Evolutionary conservation across 92 coral and sea anemone species (phyloP), one percentile per base, ranked within the genome.

Genomic region (Galaxea fascicularis): DNA sequence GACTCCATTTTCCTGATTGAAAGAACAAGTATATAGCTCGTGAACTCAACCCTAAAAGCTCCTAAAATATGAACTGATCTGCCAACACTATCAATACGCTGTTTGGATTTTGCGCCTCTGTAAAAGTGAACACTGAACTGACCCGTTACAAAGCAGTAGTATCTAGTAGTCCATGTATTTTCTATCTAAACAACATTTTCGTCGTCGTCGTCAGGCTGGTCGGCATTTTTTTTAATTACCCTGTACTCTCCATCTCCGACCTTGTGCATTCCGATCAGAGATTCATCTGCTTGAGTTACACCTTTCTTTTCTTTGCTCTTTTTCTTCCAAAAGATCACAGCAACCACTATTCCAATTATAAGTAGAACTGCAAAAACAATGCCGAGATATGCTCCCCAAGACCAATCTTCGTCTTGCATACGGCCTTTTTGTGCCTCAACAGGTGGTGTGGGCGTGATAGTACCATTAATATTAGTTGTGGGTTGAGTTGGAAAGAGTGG

Each of bases 381-480:
- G 31, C 92, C 95, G 41, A 91, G 92, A 68, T 91, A 91, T 62
- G 87, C 83, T 4, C 95, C 95, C 95, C 95, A 91, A 4, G 89
- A 62, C 72, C 86, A 91, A 20, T 76, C 28, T 10, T 71, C 94
- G 27, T 62, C 78, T 30, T 84, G 25, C 4, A 51, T 35, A n/a
- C n/a, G n/a, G 41, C 3, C 21, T 27, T 35, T 63, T 17, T 64
- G 53, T 41, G 92, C 92, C 20, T 73, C 71, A 16, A 85, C 75
- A 3, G 69, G 45, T 46, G 91, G 91, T 12, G 81, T 22, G 41
- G 86, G 91, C 7, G 81, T 22, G 41, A 83, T 56, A 39, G 70
- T 30, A 0, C 73, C 53, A 8, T 52, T 60, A 20, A 0, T 58
- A 21, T 69, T 60, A 27, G 90, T 70, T 11, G 70, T 21, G 18